Percentiles rank a stretch among this genome's conserved stretches.
Evolutionary conservation across 35 echinoderm and acorn worm genomes (phyloP).

Genomic region (Eucidaris tribuloides): DNA sequence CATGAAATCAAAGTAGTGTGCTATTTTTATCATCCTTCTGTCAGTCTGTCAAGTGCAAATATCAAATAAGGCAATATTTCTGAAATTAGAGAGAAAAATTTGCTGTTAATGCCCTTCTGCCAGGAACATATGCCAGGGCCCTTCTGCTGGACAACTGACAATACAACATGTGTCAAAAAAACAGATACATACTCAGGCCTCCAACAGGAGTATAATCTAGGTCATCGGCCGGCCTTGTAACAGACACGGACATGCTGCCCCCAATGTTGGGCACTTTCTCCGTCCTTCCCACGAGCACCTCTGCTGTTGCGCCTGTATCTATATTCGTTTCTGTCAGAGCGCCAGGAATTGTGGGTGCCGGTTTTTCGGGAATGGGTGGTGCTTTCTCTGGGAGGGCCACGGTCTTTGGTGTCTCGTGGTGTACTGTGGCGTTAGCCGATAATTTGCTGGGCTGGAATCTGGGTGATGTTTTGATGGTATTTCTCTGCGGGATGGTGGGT

Average conservation of each 20-base stretch:
- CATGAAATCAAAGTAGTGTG: too few relatives aligned
- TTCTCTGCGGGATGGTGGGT: background rate
- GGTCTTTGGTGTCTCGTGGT: background rate
- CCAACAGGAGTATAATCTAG: background rate
- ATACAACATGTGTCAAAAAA: background rate
- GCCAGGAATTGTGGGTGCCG: background rate
- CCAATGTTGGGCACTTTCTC: background rate
- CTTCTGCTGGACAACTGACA: too few relatives aligned
- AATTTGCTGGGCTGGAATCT: background rate
- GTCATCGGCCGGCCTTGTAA: constrained; percentile 4
- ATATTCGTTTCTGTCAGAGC: constrained; percentile 72
- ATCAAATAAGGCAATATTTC: too few relatives aligned
- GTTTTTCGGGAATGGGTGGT: background rate
- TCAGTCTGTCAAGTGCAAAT: too few relatives aligned
- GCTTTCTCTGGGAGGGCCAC: background rate
- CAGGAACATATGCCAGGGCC: too few relatives aligned
- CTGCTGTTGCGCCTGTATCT: constrained; percentile 73
- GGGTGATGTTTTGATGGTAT: constrained; percentile 9
- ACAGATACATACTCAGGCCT: constrained; percentile 31
- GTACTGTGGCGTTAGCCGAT: constrained; percentile 4
- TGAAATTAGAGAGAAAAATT: too few relatives aligned
- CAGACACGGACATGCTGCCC: background rate
- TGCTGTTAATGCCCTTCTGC: too few relatives aligned
- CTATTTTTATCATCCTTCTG: too few relatives aligned
- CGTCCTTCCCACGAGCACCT: constrained; percentile 50